phyloP scores from a whole-genome alignment of 2,888 invertebrate species.

The Drosophila parthenogenetica region DNA sequence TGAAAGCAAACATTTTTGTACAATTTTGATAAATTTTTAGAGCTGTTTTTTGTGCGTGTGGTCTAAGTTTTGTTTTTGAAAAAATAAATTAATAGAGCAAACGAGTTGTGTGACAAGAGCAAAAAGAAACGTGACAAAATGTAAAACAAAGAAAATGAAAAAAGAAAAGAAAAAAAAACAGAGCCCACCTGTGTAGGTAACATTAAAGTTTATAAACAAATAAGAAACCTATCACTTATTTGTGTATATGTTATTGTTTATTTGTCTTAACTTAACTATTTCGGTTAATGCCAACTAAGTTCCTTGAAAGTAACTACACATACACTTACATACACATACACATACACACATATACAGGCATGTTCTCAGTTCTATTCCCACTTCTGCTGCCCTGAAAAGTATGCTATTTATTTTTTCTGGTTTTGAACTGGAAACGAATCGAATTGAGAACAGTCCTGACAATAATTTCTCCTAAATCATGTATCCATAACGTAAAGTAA shows the following conservation, averaged over 20 bases:
- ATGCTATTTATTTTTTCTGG: conserved; percentile 1
- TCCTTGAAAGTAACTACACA: conserved; percentile 39
- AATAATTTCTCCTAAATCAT: conserved; percentile 46
- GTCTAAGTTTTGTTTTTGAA: conserved; percentile 46
- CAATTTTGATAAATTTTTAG: conserved; percentile 79
- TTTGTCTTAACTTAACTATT: conserved; percentile 39
- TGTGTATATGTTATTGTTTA: conserved; percentile 29
- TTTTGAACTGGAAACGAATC: background rate
- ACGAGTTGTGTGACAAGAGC: conserved; percentile 54
- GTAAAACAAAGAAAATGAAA: conserved; percentile 35
- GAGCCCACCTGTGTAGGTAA: conserved; percentile 74
- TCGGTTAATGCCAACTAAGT: conserved; percentile 55
- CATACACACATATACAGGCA: background rate
- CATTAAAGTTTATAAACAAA: conserved; percentile 51
- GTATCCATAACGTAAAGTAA: conserved; percentile 19
- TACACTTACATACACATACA: background rate
- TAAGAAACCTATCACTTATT: conserved; percentile 43
- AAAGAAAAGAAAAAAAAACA: conserved; percentile 46
- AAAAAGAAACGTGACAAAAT: conserved; percentile 30
- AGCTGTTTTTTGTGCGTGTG: conserved; percentile 66
- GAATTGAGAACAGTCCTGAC: conserved; percentile 4
- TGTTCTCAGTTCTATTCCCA: conserved; percentile 6
- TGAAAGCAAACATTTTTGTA: conserved; percentile 59
- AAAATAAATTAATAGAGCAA: conserved; percentile 24
- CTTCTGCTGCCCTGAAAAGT: conserved; percentile 3